These are phyloP conservation scores for Ramazzottius varieornatus DNA, from an alignment of 2,888 invertebrate genomes.

Conservation along the genomic window DNA sequence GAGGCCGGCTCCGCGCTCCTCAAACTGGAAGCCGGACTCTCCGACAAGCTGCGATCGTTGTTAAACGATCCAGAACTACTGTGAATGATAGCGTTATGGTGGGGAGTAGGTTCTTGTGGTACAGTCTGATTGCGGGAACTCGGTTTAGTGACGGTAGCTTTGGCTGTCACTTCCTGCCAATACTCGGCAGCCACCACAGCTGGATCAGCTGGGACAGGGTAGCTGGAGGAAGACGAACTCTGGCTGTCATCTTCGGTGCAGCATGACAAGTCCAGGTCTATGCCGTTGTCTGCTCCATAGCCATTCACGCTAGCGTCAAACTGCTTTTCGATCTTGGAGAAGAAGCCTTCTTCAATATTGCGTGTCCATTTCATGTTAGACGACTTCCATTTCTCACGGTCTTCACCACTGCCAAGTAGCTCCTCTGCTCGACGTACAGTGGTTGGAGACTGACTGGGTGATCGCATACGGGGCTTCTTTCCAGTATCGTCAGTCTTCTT, in stretches of 20 bases:
- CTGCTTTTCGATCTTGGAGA: not conserved
- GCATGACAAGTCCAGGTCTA: not conserved
- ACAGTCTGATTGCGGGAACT: not conserved
- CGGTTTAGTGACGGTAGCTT: not conserved
- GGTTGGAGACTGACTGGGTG: not conserved
- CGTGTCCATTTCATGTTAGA: not conserved
- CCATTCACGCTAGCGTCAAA: not conserved
- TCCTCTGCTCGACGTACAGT: not conserved
- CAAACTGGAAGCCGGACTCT: no score
- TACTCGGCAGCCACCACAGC: not conserved
- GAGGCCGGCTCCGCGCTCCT: no score
- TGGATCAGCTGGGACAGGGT: not conserved
- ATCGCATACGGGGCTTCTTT: not conserved
- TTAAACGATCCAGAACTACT: not conserved
- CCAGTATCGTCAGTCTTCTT: not conserved
- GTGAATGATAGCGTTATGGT: not conserved
- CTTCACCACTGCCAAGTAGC: not conserved
- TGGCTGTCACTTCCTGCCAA: not conserved
- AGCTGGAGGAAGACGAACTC: not conserved
- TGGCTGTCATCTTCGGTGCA: not conserved
- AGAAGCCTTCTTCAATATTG: not conserved
- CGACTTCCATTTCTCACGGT: not conserved
- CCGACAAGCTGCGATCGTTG: not conserved
- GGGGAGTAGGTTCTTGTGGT: not conserved
- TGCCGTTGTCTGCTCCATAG: not conserved